Evolutionary conservation across 2,797 vertebrate genomes (phyloP), one percentile per base, ranked within the genome.

Genomic region (Choloepus didactylus): DNA sequence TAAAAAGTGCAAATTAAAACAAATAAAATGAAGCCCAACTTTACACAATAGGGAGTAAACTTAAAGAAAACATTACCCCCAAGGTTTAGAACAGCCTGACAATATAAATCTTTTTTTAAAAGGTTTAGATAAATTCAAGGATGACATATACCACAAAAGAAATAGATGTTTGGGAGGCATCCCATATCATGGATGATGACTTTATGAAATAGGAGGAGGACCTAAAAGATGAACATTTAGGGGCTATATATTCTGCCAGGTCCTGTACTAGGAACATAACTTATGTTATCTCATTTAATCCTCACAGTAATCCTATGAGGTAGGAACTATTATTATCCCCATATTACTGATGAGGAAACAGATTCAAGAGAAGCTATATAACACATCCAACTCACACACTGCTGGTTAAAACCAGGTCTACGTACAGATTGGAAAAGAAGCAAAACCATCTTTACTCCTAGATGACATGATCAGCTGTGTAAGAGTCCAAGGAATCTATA

Each of bases 11-110:
- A 94, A 82, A 76, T 66, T 86, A 60, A 4, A 82, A 69, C 41
- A 87, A 87, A 81, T 84, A 73, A 87, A 95, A 92, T 84, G 38
- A 89, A 91, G 46, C 87, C 41, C 59, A 96, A 89, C 16, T 76
- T 80, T 56, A 93, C 69, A 70, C 27, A 77, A 87, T 88, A 54
- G 51, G 51, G 85, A 96, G 27, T 86, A 90, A 80, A 80, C 18
- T 51, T 62, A 96, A 59, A 85, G 70, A 93, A 76, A 23, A 67
- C 16, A 94, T 86, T 9, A 75, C 18, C n/a, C 7, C 9, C 11
- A 86, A 81, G 29, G 9, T 44, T 88, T 56, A 85, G 46, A 96
- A 76, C 0, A 83, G 7, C 18, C 19, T 67, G 77, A 90, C 51
- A 76, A 80, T 54, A 81, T 44, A 86, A 66, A 70, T 64, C 1